These are phyloP conservation scores for Vimba vimba DNA, from an alignment of 2,113 vertebrate genomes.

Conservation along the genomic window DNA sequence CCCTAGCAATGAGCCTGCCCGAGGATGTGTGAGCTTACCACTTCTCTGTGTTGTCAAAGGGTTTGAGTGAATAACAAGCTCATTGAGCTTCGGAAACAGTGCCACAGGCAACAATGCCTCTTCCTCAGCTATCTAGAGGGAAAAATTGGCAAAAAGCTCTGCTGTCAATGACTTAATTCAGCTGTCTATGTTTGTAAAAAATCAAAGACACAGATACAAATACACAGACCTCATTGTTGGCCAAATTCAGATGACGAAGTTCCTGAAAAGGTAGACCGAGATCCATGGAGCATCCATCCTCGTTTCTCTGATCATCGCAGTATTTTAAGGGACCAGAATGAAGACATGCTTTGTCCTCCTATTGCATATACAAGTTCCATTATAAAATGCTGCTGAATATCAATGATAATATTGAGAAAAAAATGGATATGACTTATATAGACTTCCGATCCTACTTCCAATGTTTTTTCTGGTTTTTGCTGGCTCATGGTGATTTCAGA, in stretches of 20 bases:
- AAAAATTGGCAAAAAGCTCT: conserved; percentile 37
- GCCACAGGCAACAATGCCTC: conserved; percentile 79
- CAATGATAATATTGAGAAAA: background rate
- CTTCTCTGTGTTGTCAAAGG: conserved; percentile 76
- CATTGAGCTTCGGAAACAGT: conserved; percentile 79
- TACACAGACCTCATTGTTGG: conserved; percentile 81
- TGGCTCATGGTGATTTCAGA: background rate
- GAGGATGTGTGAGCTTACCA: conserved; percentile 68
- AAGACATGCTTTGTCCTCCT: conserved; percentile 1
- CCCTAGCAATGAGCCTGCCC: background rate
- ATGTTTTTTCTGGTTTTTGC: background rate
- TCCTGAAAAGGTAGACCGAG: conserved; percentile 76
- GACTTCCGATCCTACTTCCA: background rate
- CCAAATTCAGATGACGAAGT: conserved; percentile 81
- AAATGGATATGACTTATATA: background rate
- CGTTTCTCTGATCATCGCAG: background rate
- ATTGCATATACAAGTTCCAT: background rate
- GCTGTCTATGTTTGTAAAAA: background rate
- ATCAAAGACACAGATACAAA: background rate
- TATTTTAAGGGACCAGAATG: background rate
- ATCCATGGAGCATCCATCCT: conserved; percentile 17
- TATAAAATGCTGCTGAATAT: background rate
- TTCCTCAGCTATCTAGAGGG: conserved; percentile 79
- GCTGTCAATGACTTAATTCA: background rate
- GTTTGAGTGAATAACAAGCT: conserved; percentile 83